Conservation (phyloP, 2,113 vertebrate species). For the Blennius ocellaris region DNA sequence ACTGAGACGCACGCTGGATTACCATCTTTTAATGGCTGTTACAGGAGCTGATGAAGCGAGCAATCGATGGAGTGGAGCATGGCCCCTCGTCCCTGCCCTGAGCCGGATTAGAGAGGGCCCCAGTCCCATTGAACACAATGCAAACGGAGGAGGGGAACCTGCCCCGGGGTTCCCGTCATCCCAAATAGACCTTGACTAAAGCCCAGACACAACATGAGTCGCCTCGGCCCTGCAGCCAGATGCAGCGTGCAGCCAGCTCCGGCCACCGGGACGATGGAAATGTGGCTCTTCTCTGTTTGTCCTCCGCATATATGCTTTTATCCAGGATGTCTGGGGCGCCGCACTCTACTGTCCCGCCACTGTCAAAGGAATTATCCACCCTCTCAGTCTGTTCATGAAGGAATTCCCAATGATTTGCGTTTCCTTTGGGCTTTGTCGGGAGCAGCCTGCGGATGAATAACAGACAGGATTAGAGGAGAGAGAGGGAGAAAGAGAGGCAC, state of each 20-base stretch:
- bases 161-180: not conserved
- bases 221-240: constrained; percentile 14
- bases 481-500: constrained; percentile 8
- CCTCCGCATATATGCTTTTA: constrained; percentile 31
- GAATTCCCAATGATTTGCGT: constrained; percentile 63
- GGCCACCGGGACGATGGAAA: constrained; percentile 29
- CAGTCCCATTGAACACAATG: constrained; percentile 38
- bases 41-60: constrained; percentile 36
- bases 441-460: constrained; percentile 70
- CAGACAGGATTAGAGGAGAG: constrained; percentile 69
- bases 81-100: constrained; percentile 40
- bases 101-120: constrained; percentile 56
- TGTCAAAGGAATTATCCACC: constrained; percentile 74
- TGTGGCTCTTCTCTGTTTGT: constrained; percentile 18
- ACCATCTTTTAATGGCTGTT: constrained; percentile 45
- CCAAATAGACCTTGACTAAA: constrained; percentile 32
- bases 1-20: constrained; percentile 37
- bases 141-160: constrained; percentile 12
- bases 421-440: constrained; percentile 56
- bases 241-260: not conserved
- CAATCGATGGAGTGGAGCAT: constrained; percentile 38
- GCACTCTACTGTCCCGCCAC: not conserved
- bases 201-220: constrained; percentile 53
- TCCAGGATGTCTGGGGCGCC: constrained; percentile 48
- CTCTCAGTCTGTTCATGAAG: constrained; percentile 64